These are phyloP conservation scores for Myxocyprinus asiaticus DNA, from an alignment of 2,113 vertebrate species.

Conservation along the genomic window DNA sequence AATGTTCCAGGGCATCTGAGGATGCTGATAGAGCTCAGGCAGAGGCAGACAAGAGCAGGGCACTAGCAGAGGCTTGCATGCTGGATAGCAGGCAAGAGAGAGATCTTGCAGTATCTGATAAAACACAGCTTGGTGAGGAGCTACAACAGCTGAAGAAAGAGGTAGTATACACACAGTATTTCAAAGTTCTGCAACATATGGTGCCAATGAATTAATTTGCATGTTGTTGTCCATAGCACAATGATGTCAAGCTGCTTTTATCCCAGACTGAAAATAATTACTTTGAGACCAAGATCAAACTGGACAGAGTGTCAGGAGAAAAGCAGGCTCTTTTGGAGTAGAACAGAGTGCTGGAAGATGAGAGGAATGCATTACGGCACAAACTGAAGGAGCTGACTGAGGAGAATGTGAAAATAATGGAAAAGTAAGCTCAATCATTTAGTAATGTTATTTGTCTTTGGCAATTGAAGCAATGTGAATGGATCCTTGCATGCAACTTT, in stretches of 20 bases:
- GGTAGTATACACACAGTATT: conserved; percentile 46
- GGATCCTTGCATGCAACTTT: background rate
- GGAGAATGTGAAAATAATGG: conserved; percentile 67
- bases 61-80: conserved; percentile 62
- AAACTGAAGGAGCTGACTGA: conserved; percentile 65
- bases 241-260: conserved; percentile 63
- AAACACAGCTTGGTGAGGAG: conserved; percentile 63
- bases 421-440: conserved; percentile 61
- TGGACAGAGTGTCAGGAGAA: conserved; percentile 70
- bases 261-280: conserved; percentile 69
- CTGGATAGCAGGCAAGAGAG: conserved; percentile 60
- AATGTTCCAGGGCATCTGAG: conserved; percentile 62
- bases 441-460: background rate
- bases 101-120: conserved; percentile 59
- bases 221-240: conserved; percentile 52
- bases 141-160: conserved; percentile 66
- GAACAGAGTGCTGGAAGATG: conserved; percentile 60
- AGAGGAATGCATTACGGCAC: conserved; percentile 65
- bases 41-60: conserved; percentile 65
- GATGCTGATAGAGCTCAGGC: conserved; percentile 55
- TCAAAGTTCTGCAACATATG: background rate
- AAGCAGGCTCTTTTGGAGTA: conserved; percentile 66
- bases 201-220: background rate
- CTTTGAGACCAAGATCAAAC: conserved; percentile 72
- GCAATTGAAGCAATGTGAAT: background rate